These are phyloP conservation scores for Sebastes minor DNA, from an alignment of 2,797 vertebrate species.

Conservation along the genomic window DNA sequence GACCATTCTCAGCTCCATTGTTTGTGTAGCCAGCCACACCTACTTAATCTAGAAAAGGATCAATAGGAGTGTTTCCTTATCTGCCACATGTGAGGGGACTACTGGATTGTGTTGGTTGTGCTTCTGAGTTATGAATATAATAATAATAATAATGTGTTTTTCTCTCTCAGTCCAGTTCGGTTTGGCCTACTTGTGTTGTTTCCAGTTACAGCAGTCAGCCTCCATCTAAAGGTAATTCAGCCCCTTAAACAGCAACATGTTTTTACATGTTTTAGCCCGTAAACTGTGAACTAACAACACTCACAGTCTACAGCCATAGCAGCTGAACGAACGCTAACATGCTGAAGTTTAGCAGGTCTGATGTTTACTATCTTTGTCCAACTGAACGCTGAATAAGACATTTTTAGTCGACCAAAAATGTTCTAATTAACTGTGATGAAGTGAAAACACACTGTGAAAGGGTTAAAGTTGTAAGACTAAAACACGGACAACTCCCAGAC, in stretches of 20 bases:
- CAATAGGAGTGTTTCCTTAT: neutral
- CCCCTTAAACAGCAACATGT: neutral
- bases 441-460: too few species aligned
- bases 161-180: neutral
- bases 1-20: neutral
- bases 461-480: too few species aligned
- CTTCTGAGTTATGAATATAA: neutral
- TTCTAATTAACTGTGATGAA: too few species aligned
- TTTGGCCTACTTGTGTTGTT: neutral
- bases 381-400: too few species aligned
- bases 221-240: neutral
- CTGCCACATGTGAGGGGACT: neutral
- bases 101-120: neutral
- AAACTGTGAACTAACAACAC: neutral
- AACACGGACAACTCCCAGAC: too few species aligned
- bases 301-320: neutral
- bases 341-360: neutral
- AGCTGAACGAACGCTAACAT: neutral
- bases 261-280: neutral
- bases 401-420: too few species aligned
- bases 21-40: neutral
- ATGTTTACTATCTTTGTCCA: neutral
- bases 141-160: neutral
- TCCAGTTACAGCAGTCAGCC: conserved; percentile 24
- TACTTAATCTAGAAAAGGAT: neutral